Percentiles rank a stretch among this genome's conserved stretches.
Evolutionary conservation across 2,113 vertebrate genomes (phyloP).

Genomic region (Entosphenus tridentatus): DNA sequence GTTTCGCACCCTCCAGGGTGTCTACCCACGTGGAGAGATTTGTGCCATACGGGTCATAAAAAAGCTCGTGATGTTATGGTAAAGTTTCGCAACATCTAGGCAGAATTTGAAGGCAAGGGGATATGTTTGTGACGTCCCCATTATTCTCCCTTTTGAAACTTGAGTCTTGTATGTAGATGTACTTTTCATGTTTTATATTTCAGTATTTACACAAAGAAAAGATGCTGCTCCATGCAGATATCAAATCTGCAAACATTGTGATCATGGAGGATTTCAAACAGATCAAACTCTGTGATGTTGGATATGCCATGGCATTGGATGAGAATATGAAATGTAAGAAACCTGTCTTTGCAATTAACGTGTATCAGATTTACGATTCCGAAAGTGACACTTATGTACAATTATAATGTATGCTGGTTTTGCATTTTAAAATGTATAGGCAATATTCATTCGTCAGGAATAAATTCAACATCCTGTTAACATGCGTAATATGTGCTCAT

Average conservation of each 20-base stretch:
- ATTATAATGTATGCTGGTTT: too few species aligned
- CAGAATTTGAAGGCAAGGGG: not conserved
- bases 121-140: not conserved
- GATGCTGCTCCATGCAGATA: not conserved
- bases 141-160: not conserved
- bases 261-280: not conserved
- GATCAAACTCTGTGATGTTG: slow-evolving; percentile 6
- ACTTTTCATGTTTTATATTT: slow-evolving; percentile 2
- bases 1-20: too few species aligned
- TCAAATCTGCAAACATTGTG: not conserved
- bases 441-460: too few species aligned
- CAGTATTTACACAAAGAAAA: slow-evolving; percentile 1
- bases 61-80: not conserved
- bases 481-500: too few species aligned
- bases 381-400: too few species aligned
- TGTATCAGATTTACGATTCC: too few species aligned
- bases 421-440: too few species aligned
- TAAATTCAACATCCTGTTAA: too few species aligned
- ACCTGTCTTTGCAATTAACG: too few species aligned
- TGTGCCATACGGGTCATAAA: not conserved
- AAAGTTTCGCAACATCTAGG: not conserved
- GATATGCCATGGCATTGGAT: not conserved
- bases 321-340: slow-evolving; percentile 1
- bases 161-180: not conserved
- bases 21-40: too few species aligned